These are phyloP conservation scores for Drosophila austrosaltans DNA, from an alignment of 2,888 invertebrate genomes.

Conservation along the genomic window DNA sequence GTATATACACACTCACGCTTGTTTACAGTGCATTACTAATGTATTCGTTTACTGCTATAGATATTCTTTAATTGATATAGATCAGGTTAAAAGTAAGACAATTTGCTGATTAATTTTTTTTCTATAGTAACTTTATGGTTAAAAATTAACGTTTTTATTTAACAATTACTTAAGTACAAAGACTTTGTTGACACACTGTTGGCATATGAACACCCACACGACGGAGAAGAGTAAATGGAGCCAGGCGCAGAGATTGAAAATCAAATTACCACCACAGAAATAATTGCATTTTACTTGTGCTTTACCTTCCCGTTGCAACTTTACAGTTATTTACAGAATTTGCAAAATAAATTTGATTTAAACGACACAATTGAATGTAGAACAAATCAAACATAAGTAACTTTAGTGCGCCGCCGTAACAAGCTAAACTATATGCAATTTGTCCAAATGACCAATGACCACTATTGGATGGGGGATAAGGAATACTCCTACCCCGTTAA, in stretches of 20 bases:
- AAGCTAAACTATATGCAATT: constrained; percentile 52
- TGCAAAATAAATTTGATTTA: constrained; percentile 19
- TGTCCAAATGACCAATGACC: constrained; percentile 33
- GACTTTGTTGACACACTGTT: neutral
- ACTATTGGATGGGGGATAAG: neutral
- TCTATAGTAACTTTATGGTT: neutral
- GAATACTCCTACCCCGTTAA: neutral
- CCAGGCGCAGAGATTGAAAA: constrained; percentile 13
- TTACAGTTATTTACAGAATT: constrained; percentile 49
- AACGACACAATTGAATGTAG: constrained; percentile 56
- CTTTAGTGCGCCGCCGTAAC: constrained; percentile 32
- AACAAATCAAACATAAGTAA: constrained; percentile 51
- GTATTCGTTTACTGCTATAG: neutral
- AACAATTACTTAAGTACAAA: constrained; percentile 3
- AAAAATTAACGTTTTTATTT: neutral
- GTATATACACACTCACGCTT: neutral
- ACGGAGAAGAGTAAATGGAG: constrained; percentile 3
- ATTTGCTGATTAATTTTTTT: neutral
- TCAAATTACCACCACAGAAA: constrained; percentile 38
- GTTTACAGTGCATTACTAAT: neutral
- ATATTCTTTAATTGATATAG: neutral
- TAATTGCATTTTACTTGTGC: constrained; percentile 39
- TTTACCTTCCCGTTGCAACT: constrained; percentile 35
- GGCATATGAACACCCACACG: constrained; percentile 22
- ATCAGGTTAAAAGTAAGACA: neutral